These are phyloP conservation scores for Cochlearius cochlearius DNA, from an alignment of 2,113 vertebrate genomes.

Conservation along the genomic window DNA sequence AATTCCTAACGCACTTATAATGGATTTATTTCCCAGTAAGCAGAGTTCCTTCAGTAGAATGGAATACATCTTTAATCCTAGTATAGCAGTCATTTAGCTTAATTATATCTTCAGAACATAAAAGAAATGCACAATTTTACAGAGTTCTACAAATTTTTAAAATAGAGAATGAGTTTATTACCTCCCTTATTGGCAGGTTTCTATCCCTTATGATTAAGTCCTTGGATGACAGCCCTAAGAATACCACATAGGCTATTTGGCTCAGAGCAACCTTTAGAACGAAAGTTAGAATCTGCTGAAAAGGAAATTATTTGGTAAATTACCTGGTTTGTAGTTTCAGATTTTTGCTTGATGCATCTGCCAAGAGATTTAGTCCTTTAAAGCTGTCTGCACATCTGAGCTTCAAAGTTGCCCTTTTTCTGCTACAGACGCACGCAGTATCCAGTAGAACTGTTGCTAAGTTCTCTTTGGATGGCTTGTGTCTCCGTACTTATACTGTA, in stretches of 20 bases:
- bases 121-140: neutral
- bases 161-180: neutral
- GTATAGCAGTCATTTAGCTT: neutral
- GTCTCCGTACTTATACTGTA: slow-evolving; percentile 58
- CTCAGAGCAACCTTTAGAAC: neutral
- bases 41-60: neutral
- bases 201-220: neutral
- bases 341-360: slow-evolving; percentile 22
- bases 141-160: neutral
- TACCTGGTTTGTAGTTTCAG: slow-evolving; percentile 60
- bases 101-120: neutral
- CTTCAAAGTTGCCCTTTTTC: neutral
- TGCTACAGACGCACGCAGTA: neutral
- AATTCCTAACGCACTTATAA: neutral
- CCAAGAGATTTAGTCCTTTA: neutral
- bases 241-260: neutral
- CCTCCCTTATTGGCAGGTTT: neutral
- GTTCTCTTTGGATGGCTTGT: neutral
- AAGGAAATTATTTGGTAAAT: slow-evolving; percentile 5
- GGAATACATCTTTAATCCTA: neutral
- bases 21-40: neutral
- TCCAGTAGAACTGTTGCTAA: slow-evolving; percentile 6
- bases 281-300: neutral
- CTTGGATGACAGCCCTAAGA: neutral
- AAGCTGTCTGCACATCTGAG: slow-evolving; percentile 29